phyloP scores from a whole-genome alignment of 2,797 vertebrate species.

The Chelon labrosus region DNA sequence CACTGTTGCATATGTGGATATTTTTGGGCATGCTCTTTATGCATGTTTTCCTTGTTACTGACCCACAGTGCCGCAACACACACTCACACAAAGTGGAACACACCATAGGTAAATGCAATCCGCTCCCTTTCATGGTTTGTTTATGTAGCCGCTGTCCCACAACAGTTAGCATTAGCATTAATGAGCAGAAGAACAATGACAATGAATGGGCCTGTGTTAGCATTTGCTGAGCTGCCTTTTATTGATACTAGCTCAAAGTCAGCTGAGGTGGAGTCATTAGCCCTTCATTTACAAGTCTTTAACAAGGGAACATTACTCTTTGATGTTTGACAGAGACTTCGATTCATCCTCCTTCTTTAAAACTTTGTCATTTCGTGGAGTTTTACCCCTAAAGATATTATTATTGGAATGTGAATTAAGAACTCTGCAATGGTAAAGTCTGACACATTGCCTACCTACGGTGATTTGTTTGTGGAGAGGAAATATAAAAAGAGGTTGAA shows the following conservation, averaged over 20 bases:
- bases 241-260: constrained; percentile 47
- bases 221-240: constrained; percentile 36
- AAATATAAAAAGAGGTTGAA: no score
- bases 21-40: neutral
- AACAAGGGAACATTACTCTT: constrained; percentile 7
- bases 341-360: neutral
- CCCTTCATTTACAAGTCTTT: constrained; percentile 49
- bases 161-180: constrained; percentile 68
- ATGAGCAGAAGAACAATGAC: constrained; percentile 60
- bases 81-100: constrained; percentile 11
- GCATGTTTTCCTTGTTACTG: constrained; percentile 4
- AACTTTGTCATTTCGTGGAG: neutral
- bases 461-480: no score
- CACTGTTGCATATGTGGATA: neutral
- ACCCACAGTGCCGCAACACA: neutral
- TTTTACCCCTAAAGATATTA: no score
- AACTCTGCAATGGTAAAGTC: no score
- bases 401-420: no score
- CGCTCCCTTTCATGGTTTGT: constrained; percentile 50
- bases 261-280: constrained; percentile 51
- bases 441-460: no score
- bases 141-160: constrained; percentile 49
- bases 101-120: constrained; percentile 35
- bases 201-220: constrained; percentile 58
- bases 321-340: constrained; percentile 15